A percentile compares a stretch with the other conserved stretches of the same genome.
These are phyloP conservation scores for Rhadinocentrus ornatus DNA, from an alignment of 2,797 vertebrate species.

Conservation along the genomic window DNA sequence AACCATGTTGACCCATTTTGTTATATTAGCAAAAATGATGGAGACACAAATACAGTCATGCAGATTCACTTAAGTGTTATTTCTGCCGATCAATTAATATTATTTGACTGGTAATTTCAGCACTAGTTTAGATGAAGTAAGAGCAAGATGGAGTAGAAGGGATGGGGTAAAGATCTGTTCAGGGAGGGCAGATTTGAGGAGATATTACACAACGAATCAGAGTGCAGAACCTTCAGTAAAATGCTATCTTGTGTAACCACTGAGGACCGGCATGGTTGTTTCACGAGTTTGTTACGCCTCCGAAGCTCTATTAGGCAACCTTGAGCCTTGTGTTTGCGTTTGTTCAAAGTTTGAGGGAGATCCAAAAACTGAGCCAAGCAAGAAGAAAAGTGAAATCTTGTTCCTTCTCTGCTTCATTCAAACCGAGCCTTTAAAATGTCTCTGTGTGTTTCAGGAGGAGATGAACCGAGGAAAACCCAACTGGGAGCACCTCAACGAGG, in stretches of 20 bases:
- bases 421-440: conserved; percentile 30
- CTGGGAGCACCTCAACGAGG: conserved; percentile 99
- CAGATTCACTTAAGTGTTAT: not conserved
- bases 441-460: conserved; percentile 88
- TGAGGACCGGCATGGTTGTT: conserved; percentile 36
- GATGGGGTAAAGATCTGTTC: not conserved
- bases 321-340: conserved; percentile 40
- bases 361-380: conserved; percentile 52
- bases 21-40: not conserved
- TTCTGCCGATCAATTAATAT: not conserved
- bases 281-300: conserved; percentile 32
- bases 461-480: conserved; percentile 99
- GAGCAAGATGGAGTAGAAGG: not conserved
- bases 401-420: conserved; percentile 50
- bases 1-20: not conserved
- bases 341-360: conserved; percentile 34
- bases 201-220: conserved; percentile 14
- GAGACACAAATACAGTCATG: not conserved
- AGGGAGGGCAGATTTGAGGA: conserved; percentile 14
- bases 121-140: not conserved
- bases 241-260: conserved; percentile 40
- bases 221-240: conserved; percentile 26
- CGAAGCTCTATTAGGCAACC: conserved; percentile 50
- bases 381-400: conserved; percentile 60
- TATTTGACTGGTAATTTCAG: not conserved